phyloP scores from a whole-genome alignment of 2,113 vertebrate species.

The Istiophorus platypterus region DNA sequence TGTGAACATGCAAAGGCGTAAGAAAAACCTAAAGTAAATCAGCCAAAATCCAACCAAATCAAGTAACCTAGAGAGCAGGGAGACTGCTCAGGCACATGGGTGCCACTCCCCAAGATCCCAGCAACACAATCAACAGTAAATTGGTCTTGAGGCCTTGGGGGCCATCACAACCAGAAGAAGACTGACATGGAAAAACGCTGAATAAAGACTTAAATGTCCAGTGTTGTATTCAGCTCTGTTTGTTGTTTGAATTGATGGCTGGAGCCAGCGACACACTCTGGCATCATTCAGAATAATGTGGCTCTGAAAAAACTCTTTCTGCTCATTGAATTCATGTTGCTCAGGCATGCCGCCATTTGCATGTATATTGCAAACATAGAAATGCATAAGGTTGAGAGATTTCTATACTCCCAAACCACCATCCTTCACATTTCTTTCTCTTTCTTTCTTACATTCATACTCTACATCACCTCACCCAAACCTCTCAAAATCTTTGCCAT shows the following conservation, averaged over 20 bases:
- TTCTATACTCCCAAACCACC: slow-evolving; percentile 63
- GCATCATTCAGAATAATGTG: slow-evolving; percentile 64
- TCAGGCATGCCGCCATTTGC: slow-evolving; percentile 73
- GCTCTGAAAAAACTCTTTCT: slow-evolving; percentile 37
- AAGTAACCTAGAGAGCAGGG: no score
- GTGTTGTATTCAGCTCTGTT: slow-evolving; percentile 37
- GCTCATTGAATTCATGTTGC: slow-evolving; percentile 64
- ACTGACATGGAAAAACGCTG: slow-evolving; percentile 16
- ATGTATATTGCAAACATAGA: slow-evolving; percentile 77
- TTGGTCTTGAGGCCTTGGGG: no score
- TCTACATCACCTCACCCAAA: slow-evolving; percentile 54
- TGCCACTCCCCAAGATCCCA: no score
- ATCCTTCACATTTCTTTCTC: slow-evolving; percentile 27
- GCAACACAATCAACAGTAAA: no score
- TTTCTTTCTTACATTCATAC: slow-evolving; percentile 25
- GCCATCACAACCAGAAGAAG: neutral
- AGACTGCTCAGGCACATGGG: no score
- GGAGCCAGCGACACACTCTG: no score
- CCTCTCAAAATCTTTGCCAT: slow-evolving; percentile 62
- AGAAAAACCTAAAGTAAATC: no score
- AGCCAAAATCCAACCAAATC: no score
- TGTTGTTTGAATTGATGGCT: slow-evolving; percentile 51
- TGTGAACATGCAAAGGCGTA: no score
- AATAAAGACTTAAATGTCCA: slow-evolving; percentile 56
- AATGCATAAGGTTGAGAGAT: slow-evolving; percentile 68